phyloP scores from a whole-genome alignment of 2,888 invertebrate genomes.

The Epistrophe grossulariae region DNA sequence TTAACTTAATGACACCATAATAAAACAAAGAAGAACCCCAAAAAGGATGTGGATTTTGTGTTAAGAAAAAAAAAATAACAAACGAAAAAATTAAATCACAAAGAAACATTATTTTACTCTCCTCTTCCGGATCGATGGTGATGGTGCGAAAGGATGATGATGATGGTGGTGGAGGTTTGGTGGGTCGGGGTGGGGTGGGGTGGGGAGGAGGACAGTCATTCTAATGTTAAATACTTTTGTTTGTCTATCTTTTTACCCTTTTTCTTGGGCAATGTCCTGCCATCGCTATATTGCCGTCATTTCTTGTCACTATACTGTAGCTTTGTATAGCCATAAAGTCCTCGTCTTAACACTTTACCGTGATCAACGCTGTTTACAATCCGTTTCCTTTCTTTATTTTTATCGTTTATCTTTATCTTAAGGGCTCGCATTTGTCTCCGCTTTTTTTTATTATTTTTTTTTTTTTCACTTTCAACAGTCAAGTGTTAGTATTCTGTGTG shows the following conservation, averaged over 20 bases:
- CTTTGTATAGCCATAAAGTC: slow-evolving; percentile 60
- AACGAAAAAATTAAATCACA: slow-evolving; percentile 65
- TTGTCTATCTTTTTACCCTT: slow-evolving; percentile 64
- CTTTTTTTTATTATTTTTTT: background rate
- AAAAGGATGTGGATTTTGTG: slow-evolving; percentile 46
- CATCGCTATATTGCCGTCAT: slow-evolving; percentile 21
- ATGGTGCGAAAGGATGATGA: background rate
- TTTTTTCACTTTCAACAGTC: background rate
- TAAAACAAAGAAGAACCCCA: slow-evolving; percentile 40
- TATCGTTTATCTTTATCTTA: slow-evolving; percentile 69
- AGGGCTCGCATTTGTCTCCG: slow-evolving; percentile 60
- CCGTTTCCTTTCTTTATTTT: slow-evolving; percentile 55
- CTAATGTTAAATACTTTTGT: slow-evolving; percentile 69
- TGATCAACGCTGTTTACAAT: slow-evolving; percentile 68
- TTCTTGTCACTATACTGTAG: slow-evolving; percentile 39
- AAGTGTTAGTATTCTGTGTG: background rate
- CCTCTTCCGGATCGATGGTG: slow-evolving; percentile 40
- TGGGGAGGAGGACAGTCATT: slow-evolving; percentile 27
- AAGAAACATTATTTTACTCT: slow-evolving; percentile 57
- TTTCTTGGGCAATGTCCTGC: slow-evolving; percentile 34
- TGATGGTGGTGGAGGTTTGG: too few relatives aligned
- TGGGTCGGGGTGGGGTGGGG: background rate
- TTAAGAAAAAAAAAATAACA: slow-evolving; percentile 12
- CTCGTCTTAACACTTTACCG: slow-evolving; percentile 47
- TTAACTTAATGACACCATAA: slow-evolving; percentile 61